phyloP scores from a whole-genome alignment of 2,113 vertebrate genomes.

The Todiramphus chloris region DNA sequence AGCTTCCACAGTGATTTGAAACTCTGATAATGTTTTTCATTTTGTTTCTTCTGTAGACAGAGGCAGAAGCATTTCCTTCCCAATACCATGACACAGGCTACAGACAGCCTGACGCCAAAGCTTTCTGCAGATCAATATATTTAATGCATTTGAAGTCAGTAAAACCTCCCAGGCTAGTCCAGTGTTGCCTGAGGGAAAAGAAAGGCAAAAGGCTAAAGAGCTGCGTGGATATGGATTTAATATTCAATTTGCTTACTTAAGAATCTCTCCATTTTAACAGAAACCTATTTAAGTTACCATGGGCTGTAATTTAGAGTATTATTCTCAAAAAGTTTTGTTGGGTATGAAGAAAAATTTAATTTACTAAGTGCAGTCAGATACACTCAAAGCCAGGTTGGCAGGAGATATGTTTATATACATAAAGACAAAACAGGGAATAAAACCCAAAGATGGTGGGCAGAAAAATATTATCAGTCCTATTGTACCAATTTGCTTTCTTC shows the following conservation, averaged over 20 bases:
- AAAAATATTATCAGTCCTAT: neutral
- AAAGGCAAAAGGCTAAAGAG: neutral
- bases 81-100: slow-evolving; percentile 12
- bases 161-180: slow-evolving; percentile 8
- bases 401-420: neutral
- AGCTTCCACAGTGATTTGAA: slow-evolving; percentile 13
- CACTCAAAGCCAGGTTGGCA: fast-evolving
- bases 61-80: slow-evolving; percentile 38
- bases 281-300: neutral
- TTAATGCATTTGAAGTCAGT: slow-evolving; percentile 50
- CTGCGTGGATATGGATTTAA: neutral
- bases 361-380: neutral
- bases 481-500: neutral
- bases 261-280: neutral
- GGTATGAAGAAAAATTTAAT: neutral
- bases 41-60: slow-evolving; percentile 8
- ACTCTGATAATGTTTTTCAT: neutral
- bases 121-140: slow-evolving; percentile 63
- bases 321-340: neutral
- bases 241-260: neutral
- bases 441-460: neutral
- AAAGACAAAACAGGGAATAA: neutral
- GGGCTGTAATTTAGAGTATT: neutral
- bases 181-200: neutral
- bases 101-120: slow-evolving; percentile 61